Conservation (phyloP, 2,113 vertebrate genomes). For the Camarhynchus parvulus region DNA sequence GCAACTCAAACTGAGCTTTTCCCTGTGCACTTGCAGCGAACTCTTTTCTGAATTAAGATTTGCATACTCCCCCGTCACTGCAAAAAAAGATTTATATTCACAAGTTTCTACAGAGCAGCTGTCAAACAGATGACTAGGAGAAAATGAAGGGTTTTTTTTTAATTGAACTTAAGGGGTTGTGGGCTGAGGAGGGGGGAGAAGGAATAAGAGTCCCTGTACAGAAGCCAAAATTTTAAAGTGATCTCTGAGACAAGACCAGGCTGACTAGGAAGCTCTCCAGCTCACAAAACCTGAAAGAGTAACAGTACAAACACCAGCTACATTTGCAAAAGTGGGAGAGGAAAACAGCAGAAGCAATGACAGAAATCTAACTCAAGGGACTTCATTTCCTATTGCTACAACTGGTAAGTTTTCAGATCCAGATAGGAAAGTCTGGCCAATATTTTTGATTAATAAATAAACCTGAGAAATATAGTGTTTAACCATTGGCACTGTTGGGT, state of each 20-base stretch:
- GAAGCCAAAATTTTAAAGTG: conserved; percentile 14
- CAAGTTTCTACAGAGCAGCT: conserved; percentile 63
- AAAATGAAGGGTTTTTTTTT: not conserved
- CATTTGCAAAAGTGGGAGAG: not conserved
- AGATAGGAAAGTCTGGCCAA: not conserved
- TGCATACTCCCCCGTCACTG: conserved; percentile 53
- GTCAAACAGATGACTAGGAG: conserved; percentile 58
- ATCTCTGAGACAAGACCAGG: conserved; percentile 13
- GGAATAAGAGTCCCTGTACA: not conserved
- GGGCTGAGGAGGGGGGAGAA: not conserved
- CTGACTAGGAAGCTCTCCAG: conserved; percentile 13
- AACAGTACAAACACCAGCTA: not conserved
- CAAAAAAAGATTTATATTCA: conserved; percentile 66
- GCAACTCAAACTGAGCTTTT: not conserved
- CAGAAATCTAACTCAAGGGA: not conserved
- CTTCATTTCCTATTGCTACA: not conserved
- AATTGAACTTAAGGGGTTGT: not conserved
- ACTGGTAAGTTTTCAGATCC: not conserved
- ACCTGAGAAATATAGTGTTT: not conserved
- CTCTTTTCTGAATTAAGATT: conserved; percentile 62
- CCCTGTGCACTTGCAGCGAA: conserved; percentile 8
- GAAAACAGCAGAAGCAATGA: not conserved
- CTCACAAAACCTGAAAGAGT: not conserved
- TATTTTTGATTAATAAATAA: not conserved
- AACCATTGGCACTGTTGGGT: not conserved